phyloP scores from a whole-genome alignment of 2,888 invertebrate species.

The Globia sparganii region DNA sequence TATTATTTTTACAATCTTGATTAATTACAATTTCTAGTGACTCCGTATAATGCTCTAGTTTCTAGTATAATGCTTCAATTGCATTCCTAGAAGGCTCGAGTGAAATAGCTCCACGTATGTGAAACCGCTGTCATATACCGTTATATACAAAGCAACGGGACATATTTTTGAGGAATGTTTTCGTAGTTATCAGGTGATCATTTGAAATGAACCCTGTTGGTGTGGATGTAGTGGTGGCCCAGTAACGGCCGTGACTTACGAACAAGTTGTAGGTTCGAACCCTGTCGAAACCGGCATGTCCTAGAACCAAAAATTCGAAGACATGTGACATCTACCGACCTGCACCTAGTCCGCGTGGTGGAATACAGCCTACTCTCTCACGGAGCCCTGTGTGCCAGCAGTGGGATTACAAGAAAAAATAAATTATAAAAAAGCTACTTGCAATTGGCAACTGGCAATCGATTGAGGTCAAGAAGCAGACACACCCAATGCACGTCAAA shows the following conservation, averaged over 20 bases:
- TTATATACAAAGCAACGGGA: slow-evolving; percentile 28
- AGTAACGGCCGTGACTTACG: neutral
- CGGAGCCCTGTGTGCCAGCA: no score
- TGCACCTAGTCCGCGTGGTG: neutral
- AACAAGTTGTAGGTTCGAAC: neutral
- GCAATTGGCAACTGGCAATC: slow-evolving; percentile 72
- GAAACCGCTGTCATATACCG: slow-evolving; percentile 8
- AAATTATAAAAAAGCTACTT: slow-evolving; percentile 31
- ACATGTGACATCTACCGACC: neutral
- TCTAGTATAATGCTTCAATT: neutral
- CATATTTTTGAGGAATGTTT: slow-evolving; percentile 9
- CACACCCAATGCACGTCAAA: slow-evolving; percentile 73
- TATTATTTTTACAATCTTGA: neutral
- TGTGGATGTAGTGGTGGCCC: neutral
- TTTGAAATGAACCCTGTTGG: neutral
- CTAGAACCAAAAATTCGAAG: neutral
- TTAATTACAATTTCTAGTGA: neutral
- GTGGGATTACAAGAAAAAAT: neutral
- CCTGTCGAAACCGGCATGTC: neutral
- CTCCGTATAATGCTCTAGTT: no score
- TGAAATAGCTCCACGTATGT: slow-evolving; percentile 24
- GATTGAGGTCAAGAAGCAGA: slow-evolving; percentile 77
- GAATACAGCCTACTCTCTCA: no score
- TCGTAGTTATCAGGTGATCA: neutral
- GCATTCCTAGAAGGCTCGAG: neutral